These are phyloP conservation scores for Maccullochella peelii DNA, from an alignment of 2,113 vertebrate genomes.

Conservation along the genomic window DNA sequence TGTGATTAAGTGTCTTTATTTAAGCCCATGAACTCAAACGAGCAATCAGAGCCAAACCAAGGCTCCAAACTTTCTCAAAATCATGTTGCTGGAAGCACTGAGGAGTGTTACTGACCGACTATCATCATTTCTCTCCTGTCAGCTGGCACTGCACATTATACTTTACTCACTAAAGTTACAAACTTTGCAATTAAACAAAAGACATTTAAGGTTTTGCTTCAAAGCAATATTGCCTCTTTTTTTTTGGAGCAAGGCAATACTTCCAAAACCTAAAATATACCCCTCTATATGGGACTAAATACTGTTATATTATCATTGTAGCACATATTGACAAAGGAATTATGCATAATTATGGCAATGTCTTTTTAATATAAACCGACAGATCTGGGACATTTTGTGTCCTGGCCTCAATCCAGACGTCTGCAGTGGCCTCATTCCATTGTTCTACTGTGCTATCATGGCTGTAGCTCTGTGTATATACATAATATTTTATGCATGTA, in stretches of 20 bases:
- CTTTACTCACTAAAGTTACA: slow-evolving; percentile 1
- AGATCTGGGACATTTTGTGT: slow-evolving; percentile 64
- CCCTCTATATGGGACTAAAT: not conserved
- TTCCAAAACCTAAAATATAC: slow-evolving; percentile 13
- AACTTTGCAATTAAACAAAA: slow-evolving; percentile 24
- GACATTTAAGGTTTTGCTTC: not conserved
- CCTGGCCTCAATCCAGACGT: slow-evolving; percentile 59
- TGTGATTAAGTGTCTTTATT: slow-evolving; percentile 83
- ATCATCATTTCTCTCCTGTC: slow-evolving; percentile 58
- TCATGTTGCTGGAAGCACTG: slow-evolving; percentile 64
- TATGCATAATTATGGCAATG: slow-evolving; percentile 24
- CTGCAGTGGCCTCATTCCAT: slow-evolving; percentile 46
- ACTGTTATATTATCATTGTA: slow-evolving; percentile 18
- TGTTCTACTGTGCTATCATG: slow-evolving; percentile 29
- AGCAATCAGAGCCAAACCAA: slow-evolving; percentile 74
- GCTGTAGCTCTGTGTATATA: not conserved
- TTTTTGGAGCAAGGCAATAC: not conserved
- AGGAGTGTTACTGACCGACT: slow-evolving; percentile 41
- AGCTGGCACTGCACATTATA: slow-evolving; percentile 39
- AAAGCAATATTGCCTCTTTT: not conserved
- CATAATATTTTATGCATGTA: not conserved
- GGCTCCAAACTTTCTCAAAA: slow-evolving; percentile 68
- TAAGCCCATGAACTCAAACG: slow-evolving; percentile 78
- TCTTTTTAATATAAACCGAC: slow-evolving; percentile 42
- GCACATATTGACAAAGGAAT: slow-evolving; percentile 39